Evolutionary conservation across 2,113 vertebrate genomes (phyloP).

Genomic region (Monopterus albus): DNA sequence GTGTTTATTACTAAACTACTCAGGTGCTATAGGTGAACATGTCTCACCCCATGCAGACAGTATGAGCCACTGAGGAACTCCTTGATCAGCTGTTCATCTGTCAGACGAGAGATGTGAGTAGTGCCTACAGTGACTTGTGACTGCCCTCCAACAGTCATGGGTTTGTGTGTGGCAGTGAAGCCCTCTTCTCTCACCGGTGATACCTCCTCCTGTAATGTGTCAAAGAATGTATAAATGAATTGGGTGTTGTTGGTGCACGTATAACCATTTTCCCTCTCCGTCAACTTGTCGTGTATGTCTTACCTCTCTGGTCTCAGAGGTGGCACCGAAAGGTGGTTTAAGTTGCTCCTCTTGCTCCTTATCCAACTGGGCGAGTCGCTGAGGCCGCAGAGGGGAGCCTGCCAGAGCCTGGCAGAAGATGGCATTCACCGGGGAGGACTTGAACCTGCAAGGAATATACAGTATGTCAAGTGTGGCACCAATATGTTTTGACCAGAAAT

Average conservation of each 20-base stretch:
- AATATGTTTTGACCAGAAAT: not conserved
- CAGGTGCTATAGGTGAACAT: not conserved
- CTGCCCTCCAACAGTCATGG: constrained; percentile 90
- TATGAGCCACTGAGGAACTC: constrained; percentile 98
- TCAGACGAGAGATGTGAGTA: constrained; percentile 97
- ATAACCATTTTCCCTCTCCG: not conserved
- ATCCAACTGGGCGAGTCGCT: constrained; percentile 88
- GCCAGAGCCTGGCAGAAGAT: constrained; percentile 96
- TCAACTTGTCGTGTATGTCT: constrained; percentile 11
- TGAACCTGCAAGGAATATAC: constrained; percentile 84
- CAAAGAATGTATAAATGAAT: not conserved
- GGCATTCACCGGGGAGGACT: constrained; percentile 94
- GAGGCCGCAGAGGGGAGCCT: constrained; percentile 92
- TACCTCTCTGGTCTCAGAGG: constrained; percentile 83
- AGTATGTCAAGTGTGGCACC: not conserved
- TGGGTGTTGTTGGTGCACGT: not conserved
- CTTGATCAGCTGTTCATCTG: constrained; percentile 96
- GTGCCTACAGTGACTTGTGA: constrained; percentile 91
- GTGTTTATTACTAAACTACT: not conserved
- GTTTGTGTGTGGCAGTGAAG: constrained; percentile 92
- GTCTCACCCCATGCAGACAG: constrained; percentile 96
- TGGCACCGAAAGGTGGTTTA: constrained; percentile 87
- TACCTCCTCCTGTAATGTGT: constrained; percentile 82
- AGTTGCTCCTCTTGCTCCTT: constrained; percentile 90
- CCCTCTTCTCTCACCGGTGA: constrained; percentile 87